Evolutionary conservation across 2,113 vertebrate species (phyloP).

Genomic region (Ailuropoda melanoleuca): DNA sequence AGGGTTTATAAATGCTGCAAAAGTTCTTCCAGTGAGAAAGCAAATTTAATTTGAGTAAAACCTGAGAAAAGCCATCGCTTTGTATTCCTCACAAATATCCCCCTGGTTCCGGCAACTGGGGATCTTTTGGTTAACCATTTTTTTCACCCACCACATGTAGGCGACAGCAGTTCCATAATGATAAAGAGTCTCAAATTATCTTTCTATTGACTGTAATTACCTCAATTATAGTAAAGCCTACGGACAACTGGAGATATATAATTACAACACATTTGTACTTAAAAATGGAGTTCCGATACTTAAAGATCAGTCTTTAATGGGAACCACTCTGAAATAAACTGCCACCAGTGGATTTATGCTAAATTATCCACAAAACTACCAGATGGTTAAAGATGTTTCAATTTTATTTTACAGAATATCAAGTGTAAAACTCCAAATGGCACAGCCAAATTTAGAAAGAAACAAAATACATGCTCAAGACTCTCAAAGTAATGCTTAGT

Average conservation of each 20-base stretch:
- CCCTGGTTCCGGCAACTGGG: neutral
- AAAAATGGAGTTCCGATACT: conserved; percentile 25
- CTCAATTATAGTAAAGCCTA: conserved; percentile 42
- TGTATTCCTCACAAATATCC: neutral
- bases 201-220: conserved; percentile 34
- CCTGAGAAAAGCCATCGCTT: neutral
- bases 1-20: neutral
- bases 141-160: neutral
- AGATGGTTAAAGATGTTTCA: conserved; percentile 65
- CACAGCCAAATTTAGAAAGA: conserved; percentile 30
- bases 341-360: conserved; percentile 19
- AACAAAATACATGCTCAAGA: neutral
- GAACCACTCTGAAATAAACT: conserved; percentile 40
- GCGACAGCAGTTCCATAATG: neutral
- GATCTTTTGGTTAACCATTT: neutral
- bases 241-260: neutral
- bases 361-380: conserved; percentile 66
- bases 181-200: neutral
- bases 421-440: conserved; percentile 56
- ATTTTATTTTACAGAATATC: conserved; percentile 62
- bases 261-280: conserved; percentile 34
- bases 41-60: neutral
- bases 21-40: neutral
- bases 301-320: conserved; percentile 46
- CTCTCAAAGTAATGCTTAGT: conserved; percentile 24